These are phyloP conservation scores for Aplidium turbinatum DNA, from an alignment of 23 tunicate species.

Conservation along the genomic window DNA sequence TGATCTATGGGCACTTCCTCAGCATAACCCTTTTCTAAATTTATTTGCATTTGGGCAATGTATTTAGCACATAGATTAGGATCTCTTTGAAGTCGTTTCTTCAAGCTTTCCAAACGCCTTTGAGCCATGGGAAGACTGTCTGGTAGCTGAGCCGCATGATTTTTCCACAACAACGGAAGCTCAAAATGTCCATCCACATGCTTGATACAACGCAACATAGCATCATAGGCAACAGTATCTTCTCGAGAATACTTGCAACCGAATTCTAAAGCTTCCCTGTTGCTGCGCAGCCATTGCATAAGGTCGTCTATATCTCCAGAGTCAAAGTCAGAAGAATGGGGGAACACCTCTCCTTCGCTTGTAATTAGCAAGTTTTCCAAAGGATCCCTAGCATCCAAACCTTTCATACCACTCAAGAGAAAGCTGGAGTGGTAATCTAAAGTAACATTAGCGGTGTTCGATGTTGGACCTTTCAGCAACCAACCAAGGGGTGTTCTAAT, in stretches of 20 bases:
- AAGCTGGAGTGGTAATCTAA: background rate
- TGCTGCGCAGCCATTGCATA: too few relatives aligned
- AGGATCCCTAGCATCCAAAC: background rate
- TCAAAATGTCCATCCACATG: constrained; percentile 26
- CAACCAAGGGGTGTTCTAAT: constrained; percentile 15
- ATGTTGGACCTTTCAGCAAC: constrained; percentile 1
- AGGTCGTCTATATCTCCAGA: too few relatives aligned
- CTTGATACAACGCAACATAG: constrained; percentile 7
- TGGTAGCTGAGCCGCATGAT: constrained; percentile 24
- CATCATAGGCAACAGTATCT: background rate
- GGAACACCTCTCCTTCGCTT: background rate
- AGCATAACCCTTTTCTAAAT: constrained; percentile 9
- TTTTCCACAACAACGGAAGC: constrained; percentile 30
- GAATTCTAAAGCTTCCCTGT: background rate
- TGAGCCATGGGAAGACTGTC: constrained; percentile 23
- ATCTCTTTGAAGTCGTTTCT: constrained; percentile 4
- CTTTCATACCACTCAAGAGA: background rate
- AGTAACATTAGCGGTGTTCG: background rate
- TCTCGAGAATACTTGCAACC: constrained; percentile 2
- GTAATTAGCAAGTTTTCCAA: background rate
- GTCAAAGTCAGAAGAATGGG: too few relatives aligned
- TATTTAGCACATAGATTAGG: background rate
- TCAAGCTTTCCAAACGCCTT: constrained; percentile 5
- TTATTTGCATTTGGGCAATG: constrained; percentile 4
- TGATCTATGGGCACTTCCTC: background rate